Conservation (phyloP, 2,888 invertebrate genomes). For the Limnephilus auricula region DNA sequence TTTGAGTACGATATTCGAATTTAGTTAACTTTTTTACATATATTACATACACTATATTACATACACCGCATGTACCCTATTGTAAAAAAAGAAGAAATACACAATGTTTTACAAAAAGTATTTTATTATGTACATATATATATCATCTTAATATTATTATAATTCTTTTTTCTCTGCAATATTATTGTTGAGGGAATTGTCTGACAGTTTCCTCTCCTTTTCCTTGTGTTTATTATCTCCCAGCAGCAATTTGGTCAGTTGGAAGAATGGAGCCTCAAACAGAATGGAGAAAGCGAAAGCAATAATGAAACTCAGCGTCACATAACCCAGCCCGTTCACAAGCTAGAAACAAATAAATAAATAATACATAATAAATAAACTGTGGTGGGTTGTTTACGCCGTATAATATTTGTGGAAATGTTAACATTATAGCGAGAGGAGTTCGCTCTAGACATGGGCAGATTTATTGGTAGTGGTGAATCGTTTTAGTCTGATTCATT, state of each 20-base stretch:
- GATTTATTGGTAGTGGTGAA: no score
- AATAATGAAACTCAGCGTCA: conserved; percentile 8
- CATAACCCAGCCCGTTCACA: conserved; percentile 23
- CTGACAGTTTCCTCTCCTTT: background rate
- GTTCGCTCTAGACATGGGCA: no score
- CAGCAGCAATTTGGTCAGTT: conserved; percentile 12
- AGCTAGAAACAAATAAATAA: conserved; percentile 8
- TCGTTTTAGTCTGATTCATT: no score
- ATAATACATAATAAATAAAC: background rate
- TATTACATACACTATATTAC: no score
- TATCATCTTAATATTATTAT: background rate
- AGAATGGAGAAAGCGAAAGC: conserved; percentile 32
- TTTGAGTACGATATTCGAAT: no score
- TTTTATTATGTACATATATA: background rate
- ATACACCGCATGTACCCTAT: no score
- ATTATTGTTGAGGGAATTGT: background rate
- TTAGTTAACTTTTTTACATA: no score
- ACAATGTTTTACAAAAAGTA: background rate
- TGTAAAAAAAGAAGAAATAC: background rate
- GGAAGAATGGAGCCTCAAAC: conserved; percentile 36
- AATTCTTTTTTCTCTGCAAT: background rate
- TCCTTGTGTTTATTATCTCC: background rate
- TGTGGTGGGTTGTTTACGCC: background rate
- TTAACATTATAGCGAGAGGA: no score
- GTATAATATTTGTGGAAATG: no score